These are phyloP conservation scores for Chymomyza procnemis DNA, from an alignment of 2,888 invertebrate species.

Conservation along the genomic window DNA sequence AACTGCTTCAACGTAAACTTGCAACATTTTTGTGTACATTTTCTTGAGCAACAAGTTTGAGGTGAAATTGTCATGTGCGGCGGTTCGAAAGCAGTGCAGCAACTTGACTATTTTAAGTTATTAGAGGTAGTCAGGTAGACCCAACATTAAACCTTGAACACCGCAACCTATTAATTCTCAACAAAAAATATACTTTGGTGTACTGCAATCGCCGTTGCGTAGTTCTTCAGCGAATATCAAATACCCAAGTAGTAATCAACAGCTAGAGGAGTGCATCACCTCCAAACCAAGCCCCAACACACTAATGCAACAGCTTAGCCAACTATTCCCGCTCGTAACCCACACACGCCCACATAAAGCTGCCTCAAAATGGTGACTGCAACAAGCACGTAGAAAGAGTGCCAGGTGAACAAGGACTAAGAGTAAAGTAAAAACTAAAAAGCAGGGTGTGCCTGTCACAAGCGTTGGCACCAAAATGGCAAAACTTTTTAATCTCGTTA, in stretches of 20 bases:
- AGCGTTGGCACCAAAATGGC: background rate
- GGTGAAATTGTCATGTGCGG: background rate
- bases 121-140: background rate
- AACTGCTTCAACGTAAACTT: slow-evolving; percentile 22
- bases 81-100: background rate
- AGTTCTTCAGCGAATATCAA: no score
- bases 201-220: no score
- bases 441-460: slow-evolving; percentile 45
- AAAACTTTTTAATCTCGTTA: slow-evolving; percentile 69
- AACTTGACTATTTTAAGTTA: background rate
- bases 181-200: no score
- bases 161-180: no score
- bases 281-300: background rate
- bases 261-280: background rate
- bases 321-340: slow-evolving; percentile 36
- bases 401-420: background rate
- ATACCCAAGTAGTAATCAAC: no score
- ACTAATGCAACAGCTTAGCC: slow-evolving; percentile 44
- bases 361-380: no score
- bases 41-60: slow-evolving; percentile 59
- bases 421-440: background rate
- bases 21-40: slow-evolving; percentile 38
- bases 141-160: no score
- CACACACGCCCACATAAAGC: slow-evolving; percentile 25
- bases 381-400: background rate